These are phyloP conservation scores for Carcharodon carcharias DNA, from an alignment of 2,797 vertebrate genomes.

Conservation along the genomic window DNA sequence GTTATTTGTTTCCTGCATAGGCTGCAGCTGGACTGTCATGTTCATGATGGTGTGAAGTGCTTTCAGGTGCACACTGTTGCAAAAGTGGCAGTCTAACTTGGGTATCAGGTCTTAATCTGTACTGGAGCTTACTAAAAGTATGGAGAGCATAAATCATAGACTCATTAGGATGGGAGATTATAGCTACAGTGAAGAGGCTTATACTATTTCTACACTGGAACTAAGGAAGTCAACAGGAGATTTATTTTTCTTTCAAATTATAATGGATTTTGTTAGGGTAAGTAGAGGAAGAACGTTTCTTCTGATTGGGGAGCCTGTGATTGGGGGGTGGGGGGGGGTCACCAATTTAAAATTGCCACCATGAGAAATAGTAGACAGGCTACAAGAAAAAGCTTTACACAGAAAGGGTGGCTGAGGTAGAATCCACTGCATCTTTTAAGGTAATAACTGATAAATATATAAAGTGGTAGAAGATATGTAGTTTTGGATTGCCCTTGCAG, in stretches of 20 bases:
- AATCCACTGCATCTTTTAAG: not conserved
- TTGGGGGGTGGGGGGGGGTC: not conserved
- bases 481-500: not conserved
- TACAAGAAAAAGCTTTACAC: not conserved
- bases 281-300: not conserved
- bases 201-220: not conserved
- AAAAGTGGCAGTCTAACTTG: not conserved
- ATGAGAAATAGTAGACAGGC: not conserved
- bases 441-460: not conserved
- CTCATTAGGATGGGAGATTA: not conserved
- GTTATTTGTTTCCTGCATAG: constrained; percentile 15
- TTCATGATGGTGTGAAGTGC: not conserved
- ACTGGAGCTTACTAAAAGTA: not conserved
- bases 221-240: not conserved
- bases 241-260: not conserved
- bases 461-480: not conserved
- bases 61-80: not conserved
- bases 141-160: not conserved
- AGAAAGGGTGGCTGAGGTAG: not conserved
- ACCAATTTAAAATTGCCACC: not conserved
- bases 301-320: not conserved
- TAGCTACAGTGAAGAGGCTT: not conserved
- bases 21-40: not conserved
- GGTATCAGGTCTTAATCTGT: not conserved
- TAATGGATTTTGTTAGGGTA: not conserved